Conservation (phyloP, 2,888 invertebrate genomes). For the Synanthedon andrenaeformis region DNA sequence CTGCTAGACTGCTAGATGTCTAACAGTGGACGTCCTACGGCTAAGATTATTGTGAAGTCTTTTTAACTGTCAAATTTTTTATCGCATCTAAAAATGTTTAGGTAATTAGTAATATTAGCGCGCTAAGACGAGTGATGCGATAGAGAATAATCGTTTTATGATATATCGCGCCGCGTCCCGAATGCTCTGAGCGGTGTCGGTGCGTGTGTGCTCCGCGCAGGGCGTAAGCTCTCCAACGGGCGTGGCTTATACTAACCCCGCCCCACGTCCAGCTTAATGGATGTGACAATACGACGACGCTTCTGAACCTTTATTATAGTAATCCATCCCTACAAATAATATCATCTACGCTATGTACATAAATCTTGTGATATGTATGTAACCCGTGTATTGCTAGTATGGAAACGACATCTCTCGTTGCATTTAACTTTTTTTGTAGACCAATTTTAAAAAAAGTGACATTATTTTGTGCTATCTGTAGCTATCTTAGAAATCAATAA, state of each 20-base stretch:
- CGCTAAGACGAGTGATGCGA: constrained; percentile 51
- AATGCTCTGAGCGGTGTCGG: constrained; percentile 9
- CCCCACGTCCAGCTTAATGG: constrained; percentile 53
- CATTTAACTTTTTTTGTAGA: no score
- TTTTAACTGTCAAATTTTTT: no score
- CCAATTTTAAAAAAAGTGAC: no score
- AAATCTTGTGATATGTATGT: background rate
- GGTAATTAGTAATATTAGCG: constrained; percentile 19
- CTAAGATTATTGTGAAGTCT: no score
- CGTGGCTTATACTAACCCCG: constrained; percentile 37
- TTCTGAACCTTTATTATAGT: constrained; percentile 48
- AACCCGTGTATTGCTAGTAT: no score
- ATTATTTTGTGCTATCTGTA: no score
- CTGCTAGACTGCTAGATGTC: no score
- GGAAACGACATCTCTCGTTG: no score
- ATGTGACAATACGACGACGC: constrained; percentile 60
- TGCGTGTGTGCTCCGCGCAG: constrained; percentile 10
- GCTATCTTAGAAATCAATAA: no score
- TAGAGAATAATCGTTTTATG: constrained; percentile 58
- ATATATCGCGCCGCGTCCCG: constrained; percentile 22
- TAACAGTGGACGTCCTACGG: no score
- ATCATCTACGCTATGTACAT: constrained; percentile 8
- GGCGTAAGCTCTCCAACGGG: constrained; percentile 10
- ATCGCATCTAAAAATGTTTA: no score
- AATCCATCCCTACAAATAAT: constrained; percentile 49